A percentile compares a stretch with the other conserved stretches of the same genome.
These are phyloP conservation scores for chimpanzee (Pan troglodytes) DNA, from an alignment of 2,113 vertebrate species.

Conservation along the genomic window DNA sequence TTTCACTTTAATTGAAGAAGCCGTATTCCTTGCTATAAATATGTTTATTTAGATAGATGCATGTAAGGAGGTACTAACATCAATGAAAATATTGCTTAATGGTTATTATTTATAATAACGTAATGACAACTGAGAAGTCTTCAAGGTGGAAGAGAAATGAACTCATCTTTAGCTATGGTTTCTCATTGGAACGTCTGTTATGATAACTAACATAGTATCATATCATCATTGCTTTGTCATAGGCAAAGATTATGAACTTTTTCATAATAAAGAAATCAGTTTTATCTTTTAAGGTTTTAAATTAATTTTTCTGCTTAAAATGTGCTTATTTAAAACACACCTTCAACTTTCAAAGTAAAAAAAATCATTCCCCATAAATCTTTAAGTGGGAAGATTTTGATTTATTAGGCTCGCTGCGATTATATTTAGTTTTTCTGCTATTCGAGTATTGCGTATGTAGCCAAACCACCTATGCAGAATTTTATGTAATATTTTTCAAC, in stretches of 20 bases:
- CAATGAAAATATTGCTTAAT: background rate
- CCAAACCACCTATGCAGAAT: background rate
- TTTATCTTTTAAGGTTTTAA: conserved; percentile 4
- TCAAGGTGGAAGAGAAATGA: background rate
- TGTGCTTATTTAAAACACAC: background rate
- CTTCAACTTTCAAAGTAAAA: background rate
- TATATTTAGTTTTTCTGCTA: background rate
- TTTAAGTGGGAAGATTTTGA: background rate
- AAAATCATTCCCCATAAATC: background rate
- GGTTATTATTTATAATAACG: background rate
- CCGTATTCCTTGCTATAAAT: background rate
- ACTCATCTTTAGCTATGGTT: background rate
- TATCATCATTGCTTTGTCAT: background rate
- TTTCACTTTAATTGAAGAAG: background rate
- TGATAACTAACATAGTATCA: background rate
- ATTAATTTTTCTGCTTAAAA: background rate
- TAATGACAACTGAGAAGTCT: background rate
- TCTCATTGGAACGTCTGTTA: background rate
- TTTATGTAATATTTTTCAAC: background rate
- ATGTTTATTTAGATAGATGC: background rate
- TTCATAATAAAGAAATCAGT: background rate
- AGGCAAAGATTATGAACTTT: background rate
- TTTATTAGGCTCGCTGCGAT: background rate
- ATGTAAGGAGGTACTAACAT: background rate
- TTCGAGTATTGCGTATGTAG: background rate